Conservation (phyloP, 2,797 vertebrate genomes). For the Octomys mimax region DNA sequence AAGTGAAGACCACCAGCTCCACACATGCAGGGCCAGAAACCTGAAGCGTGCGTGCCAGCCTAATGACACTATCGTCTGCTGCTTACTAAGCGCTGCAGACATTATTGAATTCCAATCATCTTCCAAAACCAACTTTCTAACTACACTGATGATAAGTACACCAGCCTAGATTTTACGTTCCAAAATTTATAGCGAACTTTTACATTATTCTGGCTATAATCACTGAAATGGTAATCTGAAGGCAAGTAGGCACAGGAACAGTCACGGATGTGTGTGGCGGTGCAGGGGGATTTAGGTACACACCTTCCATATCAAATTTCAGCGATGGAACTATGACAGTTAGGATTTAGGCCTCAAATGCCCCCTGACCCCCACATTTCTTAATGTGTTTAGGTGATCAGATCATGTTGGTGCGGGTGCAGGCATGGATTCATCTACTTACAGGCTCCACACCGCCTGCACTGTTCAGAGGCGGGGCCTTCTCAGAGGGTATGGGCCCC, state of each 20-base stretch:
- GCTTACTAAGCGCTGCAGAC: neutral
- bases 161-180: neutral
- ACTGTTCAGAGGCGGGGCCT: neutral
- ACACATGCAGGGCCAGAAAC: neutral
- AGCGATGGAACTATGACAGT: constrained; percentile 65
- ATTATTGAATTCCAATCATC: neutral
- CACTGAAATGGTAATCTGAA: neutral
- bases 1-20: neutral
- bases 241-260: constrained; percentile 59
- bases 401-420: neutral
- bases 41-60: neutral
- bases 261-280: neutral
- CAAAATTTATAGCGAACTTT: constrained; percentile 56
- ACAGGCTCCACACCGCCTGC: too few relatives aligned
- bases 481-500: neutral
- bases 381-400: neutral
- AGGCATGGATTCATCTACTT: neutral
- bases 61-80: neutral
- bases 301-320: constrained; percentile 72
- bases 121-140: constrained; percentile 14
- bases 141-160: neutral
- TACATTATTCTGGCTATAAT: neutral
- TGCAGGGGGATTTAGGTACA: constrained; percentile 53
- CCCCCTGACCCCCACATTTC: neutral
- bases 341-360: neutral